A percentile compares a stretch with the other conserved stretches of the same genome.
These are phyloP conservation scores for Eubasilissa regina DNA, from an alignment of 1,140 invertebrate genomes.

Conservation along the genomic window DNA sequence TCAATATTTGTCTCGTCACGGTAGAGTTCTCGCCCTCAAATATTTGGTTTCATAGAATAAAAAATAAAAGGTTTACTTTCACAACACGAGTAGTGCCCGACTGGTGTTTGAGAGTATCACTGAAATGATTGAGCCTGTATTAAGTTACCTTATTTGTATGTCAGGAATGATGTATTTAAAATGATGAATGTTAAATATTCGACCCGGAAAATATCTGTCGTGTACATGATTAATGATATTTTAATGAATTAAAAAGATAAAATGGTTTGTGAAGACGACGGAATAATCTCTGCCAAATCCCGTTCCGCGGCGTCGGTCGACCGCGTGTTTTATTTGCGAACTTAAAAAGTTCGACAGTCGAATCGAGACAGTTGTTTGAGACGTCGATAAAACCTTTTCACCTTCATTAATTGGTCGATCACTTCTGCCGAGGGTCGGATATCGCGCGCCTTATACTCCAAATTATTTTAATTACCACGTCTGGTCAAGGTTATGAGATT, in stretches of 20 bases:
- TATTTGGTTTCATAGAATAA: constrained; percentile 44
- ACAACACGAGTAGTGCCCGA: neutral
- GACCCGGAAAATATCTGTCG: constrained; percentile 3
- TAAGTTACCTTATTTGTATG: constrained; percentile 10
- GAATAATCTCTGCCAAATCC: constrained; percentile 11
- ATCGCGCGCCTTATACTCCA: constrained; percentile 5
- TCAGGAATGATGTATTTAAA: neutral
- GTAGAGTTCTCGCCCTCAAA: constrained; percentile 36
- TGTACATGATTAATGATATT: constrained; percentile 33
- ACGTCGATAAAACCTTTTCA: constrained; percentile 24
- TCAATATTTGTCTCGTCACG: constrained; percentile 46
- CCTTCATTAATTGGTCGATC: constrained; percentile 37
- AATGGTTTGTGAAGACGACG: constrained; percentile 14
- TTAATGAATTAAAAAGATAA: constrained; percentile 39
- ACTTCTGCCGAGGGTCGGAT: constrained; percentile 7
- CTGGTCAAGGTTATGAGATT: constrained; percentile 22
- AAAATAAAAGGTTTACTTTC: constrained; percentile 6
- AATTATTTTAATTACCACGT: constrained; percentile 24
- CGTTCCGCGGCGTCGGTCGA: neutral
- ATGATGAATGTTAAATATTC: constrained; percentile 29
- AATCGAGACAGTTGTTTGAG: constrained; percentile 15
- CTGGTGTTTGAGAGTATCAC: constrained; percentile 7
- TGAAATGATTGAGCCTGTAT: constrained; percentile 28
- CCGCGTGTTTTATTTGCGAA: constrained; percentile 28
- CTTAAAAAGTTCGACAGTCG: constrained; percentile 3